phyloP scores from a whole-genome alignment of 2,888 invertebrate genomes.

The Thereva nobilitata region DNA sequence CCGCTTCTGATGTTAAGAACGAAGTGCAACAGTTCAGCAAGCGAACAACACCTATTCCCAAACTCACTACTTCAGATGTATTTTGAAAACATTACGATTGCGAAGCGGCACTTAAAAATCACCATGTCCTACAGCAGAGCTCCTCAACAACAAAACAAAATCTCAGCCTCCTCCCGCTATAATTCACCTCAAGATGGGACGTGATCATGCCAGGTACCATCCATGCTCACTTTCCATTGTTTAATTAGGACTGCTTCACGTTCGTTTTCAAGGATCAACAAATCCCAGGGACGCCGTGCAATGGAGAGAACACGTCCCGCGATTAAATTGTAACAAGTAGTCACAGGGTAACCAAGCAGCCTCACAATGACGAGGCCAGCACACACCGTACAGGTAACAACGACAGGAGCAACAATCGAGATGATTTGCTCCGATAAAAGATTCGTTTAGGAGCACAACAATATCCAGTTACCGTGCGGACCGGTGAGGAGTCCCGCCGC shows the following conservation, averaged over 20 bases:
- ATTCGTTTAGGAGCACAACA: neutral
- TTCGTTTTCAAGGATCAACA: constrained; percentile 4
- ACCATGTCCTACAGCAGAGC: too few relatives aligned
- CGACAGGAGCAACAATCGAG: constrained; percentile 4
- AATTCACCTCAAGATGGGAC: too few relatives aligned
- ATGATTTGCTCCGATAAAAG: constrained; percentile 26
- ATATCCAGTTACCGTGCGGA: neutral
- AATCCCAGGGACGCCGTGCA: constrained; percentile 8
- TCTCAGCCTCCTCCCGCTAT: too few relatives aligned
- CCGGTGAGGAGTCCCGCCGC: neutral
- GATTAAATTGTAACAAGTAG: constrained; percentile 22
- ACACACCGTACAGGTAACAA: neutral
- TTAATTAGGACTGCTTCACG: constrained; percentile 25
- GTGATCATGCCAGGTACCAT: too few relatives aligned
- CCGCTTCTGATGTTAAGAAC: too few relatives aligned
- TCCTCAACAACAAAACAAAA: too few relatives aligned
- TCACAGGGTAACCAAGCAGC: constrained; percentile 4
- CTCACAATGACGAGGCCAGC: constrained; percentile 13
- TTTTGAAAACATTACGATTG: too few relatives aligned
- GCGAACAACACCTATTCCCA: too few relatives aligned
- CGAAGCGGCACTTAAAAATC: too few relatives aligned
- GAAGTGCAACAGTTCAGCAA: too few relatives aligned
- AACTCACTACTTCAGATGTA: too few relatives aligned
- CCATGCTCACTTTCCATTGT: too few relatives aligned
- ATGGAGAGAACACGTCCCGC: neutral